These are phyloP conservation scores for Zapornia atra DNA, from an alignment of 2,113 vertebrate genomes.

Conservation along the genomic window DNA sequence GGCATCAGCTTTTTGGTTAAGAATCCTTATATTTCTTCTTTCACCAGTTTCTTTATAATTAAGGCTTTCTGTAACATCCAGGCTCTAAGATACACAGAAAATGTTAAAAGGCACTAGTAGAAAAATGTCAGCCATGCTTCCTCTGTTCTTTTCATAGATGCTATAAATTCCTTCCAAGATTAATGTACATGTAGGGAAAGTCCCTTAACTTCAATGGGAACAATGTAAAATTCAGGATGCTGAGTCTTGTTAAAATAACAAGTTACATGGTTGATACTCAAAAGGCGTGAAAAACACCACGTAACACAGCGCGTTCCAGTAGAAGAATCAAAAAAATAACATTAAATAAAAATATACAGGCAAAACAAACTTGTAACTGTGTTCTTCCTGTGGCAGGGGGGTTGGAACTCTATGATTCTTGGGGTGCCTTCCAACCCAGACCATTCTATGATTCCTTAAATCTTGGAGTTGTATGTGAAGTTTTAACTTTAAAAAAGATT, in stretches of 20 bases:
- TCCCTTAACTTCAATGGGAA: not conserved
- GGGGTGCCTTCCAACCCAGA: no score
- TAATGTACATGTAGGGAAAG: not conserved
- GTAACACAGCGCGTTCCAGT: not conserved
- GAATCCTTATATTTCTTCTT: not conserved
- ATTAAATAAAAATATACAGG: not conserved
- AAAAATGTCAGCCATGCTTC: not conserved
- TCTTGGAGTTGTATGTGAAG: accelerated
- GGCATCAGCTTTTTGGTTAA: not conserved
- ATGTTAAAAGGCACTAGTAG: not conserved
- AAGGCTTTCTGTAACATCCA: not conserved
- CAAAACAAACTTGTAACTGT: not conserved
- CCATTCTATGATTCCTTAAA: not conserved
- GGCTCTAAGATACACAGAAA: not conserved
- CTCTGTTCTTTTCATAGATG: not conserved
- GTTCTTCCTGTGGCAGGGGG: not conserved
- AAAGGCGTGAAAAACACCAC: not conserved
- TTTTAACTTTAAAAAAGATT: not conserved
- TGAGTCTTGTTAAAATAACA: not conserved
- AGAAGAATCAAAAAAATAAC: not conserved
- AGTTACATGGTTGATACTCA: not conserved
- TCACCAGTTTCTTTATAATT: not conserved
- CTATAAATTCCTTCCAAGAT: not conserved
- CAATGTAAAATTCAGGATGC: not conserved
- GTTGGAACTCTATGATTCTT: no score